These are phyloP conservation scores for Eupeodes latifasciatus DNA, from an alignment of 2,888 invertebrate genomes.

Conservation along the genomic window DNA sequence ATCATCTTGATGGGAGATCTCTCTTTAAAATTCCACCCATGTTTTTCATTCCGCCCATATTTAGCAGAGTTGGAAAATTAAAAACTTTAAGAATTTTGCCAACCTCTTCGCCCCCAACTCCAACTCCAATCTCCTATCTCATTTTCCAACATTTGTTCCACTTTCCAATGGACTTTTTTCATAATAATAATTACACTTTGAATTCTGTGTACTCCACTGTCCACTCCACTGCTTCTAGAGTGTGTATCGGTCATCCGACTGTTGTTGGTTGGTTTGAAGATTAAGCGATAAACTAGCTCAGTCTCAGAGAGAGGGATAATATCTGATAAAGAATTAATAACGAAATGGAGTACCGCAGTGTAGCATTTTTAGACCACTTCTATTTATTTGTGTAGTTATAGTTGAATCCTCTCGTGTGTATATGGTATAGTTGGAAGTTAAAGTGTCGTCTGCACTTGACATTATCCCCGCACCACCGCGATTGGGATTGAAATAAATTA, in stretches of 20 bases:
- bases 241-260: slow-evolving; percentile 40
- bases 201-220: slow-evolving; percentile 2
- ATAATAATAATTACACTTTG: slow-evolving; percentile 72
- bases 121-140: slow-evolving; percentile 54
- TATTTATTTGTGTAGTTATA: neutral
- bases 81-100: slow-evolving; percentile 26
- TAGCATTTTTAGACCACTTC: slow-evolving; percentile 46
- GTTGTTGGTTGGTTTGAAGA: slow-evolving; percentile 23
- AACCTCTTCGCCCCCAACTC: slow-evolving; percentile 22
- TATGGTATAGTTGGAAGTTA: neutral
- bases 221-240: neutral
- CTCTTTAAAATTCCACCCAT: slow-evolving; percentile 72
- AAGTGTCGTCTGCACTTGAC: slow-evolving; percentile 55
- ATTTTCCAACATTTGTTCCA: slow-evolving; percentile 71
- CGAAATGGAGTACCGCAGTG: slow-evolving; percentile 41
- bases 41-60: slow-evolving; percentile 67
- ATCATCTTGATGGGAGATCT: slow-evolving; percentile 60
- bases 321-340: slow-evolving; percentile 65
- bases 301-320: slow-evolving; percentile 35
- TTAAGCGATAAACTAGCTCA: slow-evolving; percentile 68
- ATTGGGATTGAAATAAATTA: slow-evolving; percentile 54
- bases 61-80: neutral
- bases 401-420: neutral
- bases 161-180: slow-evolving; percentile 74
- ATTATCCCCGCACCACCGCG: slow-evolving; percentile 30